phyloP scores from a whole-genome alignment of 2,888 invertebrate species.

The Tetragnatha montana region DNA sequence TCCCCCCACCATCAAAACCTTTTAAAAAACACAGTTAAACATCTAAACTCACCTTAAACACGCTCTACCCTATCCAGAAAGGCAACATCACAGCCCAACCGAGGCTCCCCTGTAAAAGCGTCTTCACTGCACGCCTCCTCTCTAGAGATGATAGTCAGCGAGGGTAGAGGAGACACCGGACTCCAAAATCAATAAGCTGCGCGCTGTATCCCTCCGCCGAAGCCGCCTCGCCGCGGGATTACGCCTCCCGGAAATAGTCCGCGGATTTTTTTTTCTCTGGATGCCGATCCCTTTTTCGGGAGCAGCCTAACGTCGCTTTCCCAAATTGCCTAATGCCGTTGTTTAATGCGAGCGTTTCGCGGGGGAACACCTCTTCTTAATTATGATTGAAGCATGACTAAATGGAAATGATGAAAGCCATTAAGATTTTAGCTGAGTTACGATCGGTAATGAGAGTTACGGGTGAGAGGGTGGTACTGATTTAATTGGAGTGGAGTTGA shows the following conservation, averaged over 20 bases:
- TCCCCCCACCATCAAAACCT: neutral
- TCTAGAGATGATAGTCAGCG: constrained; percentile 19
- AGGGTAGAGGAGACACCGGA: neutral
- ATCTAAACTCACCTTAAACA: constrained; percentile 29
- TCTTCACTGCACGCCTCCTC: constrained; percentile 41
- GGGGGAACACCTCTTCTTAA: constrained; percentile 51
- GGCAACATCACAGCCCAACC: constrained; percentile 27
- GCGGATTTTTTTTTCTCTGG: constrained; percentile 12
- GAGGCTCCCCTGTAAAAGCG: constrained; percentile 37
- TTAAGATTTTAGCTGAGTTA: constrained; percentile 64
- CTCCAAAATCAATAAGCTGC: constrained; percentile 52
- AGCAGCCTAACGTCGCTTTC: constrained; percentile 35
- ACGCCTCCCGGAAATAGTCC: constrained; percentile 8
- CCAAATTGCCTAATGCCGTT: constrained; percentile 31
- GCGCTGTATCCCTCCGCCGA: constrained; percentile 54
- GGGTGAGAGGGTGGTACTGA: constrained; percentile 24
- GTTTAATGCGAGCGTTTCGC: constrained; percentile 51
- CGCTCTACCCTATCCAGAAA: constrained; percentile 23
- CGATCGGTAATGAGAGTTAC: constrained; percentile 34
- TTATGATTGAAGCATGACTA: constrained; percentile 40
- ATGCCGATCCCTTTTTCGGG: neutral
- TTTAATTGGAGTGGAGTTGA: constrained; percentile 44
- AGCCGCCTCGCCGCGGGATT: neutral
- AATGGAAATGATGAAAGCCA: constrained; percentile 54
- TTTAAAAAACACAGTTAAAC: neutral